A percentile compares a stretch with the other conserved stretches of the same genome.
These are phyloP conservation scores for Tenebrosternarchus preto DNA, from an alignment of 2,113 vertebrate genomes.

Conservation along the genomic window DNA sequence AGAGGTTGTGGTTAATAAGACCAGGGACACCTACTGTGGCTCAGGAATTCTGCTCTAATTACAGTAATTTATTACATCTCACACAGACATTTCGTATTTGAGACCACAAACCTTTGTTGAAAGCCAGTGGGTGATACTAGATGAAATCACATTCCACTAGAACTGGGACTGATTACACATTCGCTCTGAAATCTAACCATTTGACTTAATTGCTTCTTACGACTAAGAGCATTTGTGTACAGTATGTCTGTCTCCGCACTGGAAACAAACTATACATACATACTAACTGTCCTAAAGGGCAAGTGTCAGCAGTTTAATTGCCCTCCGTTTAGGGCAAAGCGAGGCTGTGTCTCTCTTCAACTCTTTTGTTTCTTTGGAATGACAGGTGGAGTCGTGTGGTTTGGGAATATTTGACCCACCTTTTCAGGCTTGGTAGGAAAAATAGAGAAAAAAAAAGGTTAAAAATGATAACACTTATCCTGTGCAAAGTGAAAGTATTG, in stretches of 20 bases:
- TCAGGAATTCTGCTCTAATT: slow-evolving; percentile 51
- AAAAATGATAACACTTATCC: neutral
- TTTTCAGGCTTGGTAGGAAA: slow-evolving; percentile 68
- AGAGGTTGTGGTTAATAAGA: slow-evolving; percentile 42
- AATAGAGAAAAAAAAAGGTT: neutral
- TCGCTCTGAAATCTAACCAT: neutral
- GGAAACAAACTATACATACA: slow-evolving; percentile 22
- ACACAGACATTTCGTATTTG: slow-evolving; percentile 25
- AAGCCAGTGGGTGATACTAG: neutral
- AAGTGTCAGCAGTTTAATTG: neutral
- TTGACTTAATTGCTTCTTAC: neutral
- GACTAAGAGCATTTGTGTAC: slow-evolving; percentile 26
- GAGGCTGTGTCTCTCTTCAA: slow-evolving; percentile 36
- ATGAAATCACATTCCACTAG: slow-evolving; percentile 31
- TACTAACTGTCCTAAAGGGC: neutral
- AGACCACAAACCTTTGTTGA: slow-evolving; percentile 27
- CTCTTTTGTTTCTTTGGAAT: slow-evolving; percentile 72
- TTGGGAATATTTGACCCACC: slow-evolving; percentile 50
- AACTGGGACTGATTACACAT: slow-evolving; percentile 10
- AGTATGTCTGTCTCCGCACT: slow-evolving; percentile 11
- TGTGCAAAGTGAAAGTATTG: neutral
- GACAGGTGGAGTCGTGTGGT: slow-evolving; percentile 62
- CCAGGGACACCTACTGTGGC: slow-evolving; percentile 43
- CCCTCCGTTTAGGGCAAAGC: neutral
- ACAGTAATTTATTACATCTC: slow-evolving; percentile 52